Base-by-base conservation (phyloP, 2,113 vertebrate genomes). In the Marcusenius ussheri region DNA sequence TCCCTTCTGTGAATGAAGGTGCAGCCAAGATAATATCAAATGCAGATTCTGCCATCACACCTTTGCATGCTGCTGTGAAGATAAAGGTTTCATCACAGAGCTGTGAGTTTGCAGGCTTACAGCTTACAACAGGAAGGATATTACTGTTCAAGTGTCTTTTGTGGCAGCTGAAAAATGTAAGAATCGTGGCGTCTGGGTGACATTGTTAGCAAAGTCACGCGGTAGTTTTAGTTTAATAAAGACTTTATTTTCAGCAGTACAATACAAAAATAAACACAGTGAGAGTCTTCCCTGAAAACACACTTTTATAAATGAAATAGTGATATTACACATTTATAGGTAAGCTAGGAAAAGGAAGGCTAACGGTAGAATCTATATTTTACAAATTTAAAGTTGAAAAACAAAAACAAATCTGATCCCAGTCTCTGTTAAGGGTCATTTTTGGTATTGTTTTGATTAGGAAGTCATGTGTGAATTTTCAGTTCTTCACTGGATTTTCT, bases 261-360 rank as follows among this genome's bases (percentile, higher is more conserved):
- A 89, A 56, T 89, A 42, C 24, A 62, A 84, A 89, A 89, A 89
- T 66, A 86, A 46, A 35, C 21, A 56, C 53, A 56, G 19, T 7
- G 53, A 56, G 1, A 56, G 53, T 21, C 24, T 21, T 21, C 53
- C 66, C 27, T n/a, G 53, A 86, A 35, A 53, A 47, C 19, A 58
- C 89, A 45, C 7, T 90, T 50, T 27, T 35, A 45, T 87, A 87
- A 66, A 87, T 35, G 3, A 47, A 87, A 70, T 86, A 31, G 49
- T 87, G n/a, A 87, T 47, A 21, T 86, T 70, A 50, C 46, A 58
- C 87, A 83, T 27, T 31, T 89, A 83, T 58, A 51, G 74, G 74
- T 49, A 47, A 89, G 39, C 70, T 89, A 45, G 53, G 49, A 49
- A 50, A 51, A 13, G 13, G 27, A 83, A 35, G 46, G 51, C 31